Evolutionary conservation across 2,797 vertebrate species (phyloP), one percentile per base, ranked within the genome.

Genomic region (Onychomys leucogaster): DNA sequence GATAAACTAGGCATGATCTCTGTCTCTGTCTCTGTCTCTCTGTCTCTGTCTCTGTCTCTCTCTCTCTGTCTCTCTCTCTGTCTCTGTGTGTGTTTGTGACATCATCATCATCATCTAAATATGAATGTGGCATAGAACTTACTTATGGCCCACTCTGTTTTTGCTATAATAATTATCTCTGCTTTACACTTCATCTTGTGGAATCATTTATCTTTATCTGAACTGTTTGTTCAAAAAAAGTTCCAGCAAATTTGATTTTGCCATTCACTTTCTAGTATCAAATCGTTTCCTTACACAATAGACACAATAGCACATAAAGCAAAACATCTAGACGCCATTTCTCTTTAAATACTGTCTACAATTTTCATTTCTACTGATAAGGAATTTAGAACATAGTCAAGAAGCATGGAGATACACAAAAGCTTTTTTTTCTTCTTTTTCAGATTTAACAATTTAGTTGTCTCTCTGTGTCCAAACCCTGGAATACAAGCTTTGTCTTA

Each of bases 51-150:
- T 59, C 59, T 23, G 6, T 59, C 59, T 23, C 59, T 59, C 21
- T 23, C 59, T 59, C 1, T 59, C 59, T 59, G 3, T 23, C 55
- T 57, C 12, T 57, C 55, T 57, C 2, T 57, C 55, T 57, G 10
- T 55, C 13, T n/a, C n/a, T n/a, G n/a, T n/a, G n/a, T n/a, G n/a
- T n/a, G n/a, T n/a, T n/a, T n/a, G n/a, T n/a, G n/a, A n/a, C n/a
- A n/a, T n/a, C n/a, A n/a, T n/a, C n/a, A n/a, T n/a, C n/a, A 94
- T 78, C 67, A 94, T 46, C 85, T 92, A 90, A 92, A 94, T 82
- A 14, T 52, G 41, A 13, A 9, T 32, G 25, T 90, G 14, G 7
- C 14, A 55, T 61, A 89, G 29, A 82, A 63, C 85, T 90, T 85
- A 41, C 49, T 81, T 81, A 67, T 96, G 29, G 19, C 25, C 23